Conservation (phyloP, 2,888 invertebrate species). For the Brenthis hecate region DNA sequence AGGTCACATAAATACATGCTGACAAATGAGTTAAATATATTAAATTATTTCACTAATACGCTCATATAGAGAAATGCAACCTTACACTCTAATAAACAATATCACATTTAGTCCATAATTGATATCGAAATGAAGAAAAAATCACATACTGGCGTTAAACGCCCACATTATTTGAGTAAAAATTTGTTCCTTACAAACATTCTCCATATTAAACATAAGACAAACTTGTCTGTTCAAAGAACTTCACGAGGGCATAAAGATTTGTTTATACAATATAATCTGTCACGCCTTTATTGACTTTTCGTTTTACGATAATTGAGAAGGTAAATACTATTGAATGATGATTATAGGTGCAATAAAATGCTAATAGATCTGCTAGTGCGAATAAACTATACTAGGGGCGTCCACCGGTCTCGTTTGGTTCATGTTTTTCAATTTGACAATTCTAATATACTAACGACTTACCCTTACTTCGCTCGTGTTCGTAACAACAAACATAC, state of each 20-base stretch:
- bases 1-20: too few species aligned
- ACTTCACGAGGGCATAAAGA: slow-evolving; percentile 53
- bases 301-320: slow-evolving; percentile 21
- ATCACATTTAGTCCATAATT: neutral
- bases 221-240: slow-evolving; percentile 40
- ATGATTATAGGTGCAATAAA: slow-evolving; percentile 12
- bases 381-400: too few species aligned
- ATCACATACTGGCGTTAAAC: slow-evolving; percentile 26
- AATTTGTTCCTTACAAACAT: slow-evolving; percentile 28
- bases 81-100: too few species aligned
- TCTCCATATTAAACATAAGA: slow-evolving; percentile 6
- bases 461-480: too few species aligned
- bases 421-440: too few species aligned
- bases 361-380: neutral
- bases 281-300: slow-evolving; percentile 22
- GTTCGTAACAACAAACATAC: too few species aligned
- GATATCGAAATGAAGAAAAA: slow-evolving; percentile 4
- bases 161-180: slow-evolving; percentile 15
- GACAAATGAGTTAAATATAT: too few species aligned
- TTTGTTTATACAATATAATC: slow-evolving; percentile 32
- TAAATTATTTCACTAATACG: too few species aligned
- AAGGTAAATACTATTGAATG: slow-evolving; percentile 21
- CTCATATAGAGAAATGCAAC: too few species aligned
- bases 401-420: too few species aligned
- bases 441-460: too few species aligned